A percentile compares a stretch with the other conserved stretches of the same genome.
Evolutionary conservation across 2,113 vertebrate species (phyloP).

Genomic region (Casuarius casuarius): DNA sequence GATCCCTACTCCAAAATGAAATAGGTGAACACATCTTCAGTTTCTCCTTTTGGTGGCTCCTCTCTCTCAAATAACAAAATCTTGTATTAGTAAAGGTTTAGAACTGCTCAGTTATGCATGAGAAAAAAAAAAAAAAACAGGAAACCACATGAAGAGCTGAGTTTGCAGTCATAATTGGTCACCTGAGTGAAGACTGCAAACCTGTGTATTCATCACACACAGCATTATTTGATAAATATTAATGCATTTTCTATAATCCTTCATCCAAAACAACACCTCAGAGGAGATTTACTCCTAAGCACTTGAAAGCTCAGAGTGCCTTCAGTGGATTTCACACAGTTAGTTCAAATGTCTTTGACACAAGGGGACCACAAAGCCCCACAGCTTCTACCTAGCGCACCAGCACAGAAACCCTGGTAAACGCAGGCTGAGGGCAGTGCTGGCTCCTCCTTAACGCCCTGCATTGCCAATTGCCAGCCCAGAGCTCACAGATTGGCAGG

Average conservation of each 20-base stretch:
- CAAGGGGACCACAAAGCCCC: neutral
- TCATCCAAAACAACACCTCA: neutral
- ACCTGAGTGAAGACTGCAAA: neutral
- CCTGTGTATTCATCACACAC: neutral
- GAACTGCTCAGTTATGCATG: neutral
- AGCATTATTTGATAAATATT: neutral
- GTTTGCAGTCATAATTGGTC: neutral
- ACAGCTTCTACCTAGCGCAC: neutral
- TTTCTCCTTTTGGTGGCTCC: neutral
- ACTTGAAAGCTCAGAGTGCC: neutral
- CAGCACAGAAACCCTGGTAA: neutral
- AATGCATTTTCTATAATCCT: neutral
- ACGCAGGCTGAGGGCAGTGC: neutral
- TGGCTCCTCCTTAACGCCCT: neutral
- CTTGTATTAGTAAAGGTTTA: neutral
- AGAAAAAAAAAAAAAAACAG: neutral
- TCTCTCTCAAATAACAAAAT: neutral
- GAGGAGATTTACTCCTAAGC: neutral
- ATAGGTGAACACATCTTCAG: neutral
- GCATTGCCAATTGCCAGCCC: neutral
- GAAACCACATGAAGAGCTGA: neutral
- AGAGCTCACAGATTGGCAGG: neutral
- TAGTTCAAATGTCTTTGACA: neutral
- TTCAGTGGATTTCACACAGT: neutral
- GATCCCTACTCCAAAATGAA: neutral